Evolutionary conservation across 2,113 vertebrate genomes (phyloP).

Genomic region (Panthera tigris): DNA sequence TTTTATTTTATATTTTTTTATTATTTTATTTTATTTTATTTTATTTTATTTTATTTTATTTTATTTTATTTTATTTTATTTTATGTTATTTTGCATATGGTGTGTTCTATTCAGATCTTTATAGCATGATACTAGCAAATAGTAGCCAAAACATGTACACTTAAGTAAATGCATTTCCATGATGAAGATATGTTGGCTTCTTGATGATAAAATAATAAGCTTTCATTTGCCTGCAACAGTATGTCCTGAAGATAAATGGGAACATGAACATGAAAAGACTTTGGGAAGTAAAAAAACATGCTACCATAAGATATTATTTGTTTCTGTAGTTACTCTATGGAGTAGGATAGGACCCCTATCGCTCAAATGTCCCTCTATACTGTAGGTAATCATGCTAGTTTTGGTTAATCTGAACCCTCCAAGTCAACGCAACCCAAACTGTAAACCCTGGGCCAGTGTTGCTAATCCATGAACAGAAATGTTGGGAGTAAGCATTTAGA

Average conservation of each 20-base stretch:
- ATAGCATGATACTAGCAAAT: background rate
- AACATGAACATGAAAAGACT: background rate
- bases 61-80: background rate
- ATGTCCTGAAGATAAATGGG: background rate
- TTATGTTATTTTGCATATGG: background rate
- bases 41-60: background rate
- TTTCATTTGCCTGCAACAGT: background rate
- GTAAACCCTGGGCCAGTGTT: background rate
- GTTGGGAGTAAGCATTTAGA: background rate
- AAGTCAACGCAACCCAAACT: background rate
- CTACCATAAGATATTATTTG: background rate
- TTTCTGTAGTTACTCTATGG: background rate
- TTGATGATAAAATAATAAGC: background rate
- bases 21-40: background rate
- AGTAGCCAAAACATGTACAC: background rate
- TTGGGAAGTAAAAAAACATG: slow-evolving; percentile 8
- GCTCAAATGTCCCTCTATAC: background rate
- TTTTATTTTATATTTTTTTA: background rate
- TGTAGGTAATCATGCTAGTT: background rate
- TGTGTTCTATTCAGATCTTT: background rate
- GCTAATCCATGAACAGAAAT: background rate
- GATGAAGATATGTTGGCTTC: background rate
- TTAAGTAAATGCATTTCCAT: background rate
- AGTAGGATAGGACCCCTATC: background rate
- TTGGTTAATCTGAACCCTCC: background rate